A percentile compares a stretch with the other conserved stretches of the same genome.
Evolutionary conservation across 2,113 vertebrate genomes (phyloP).

Genomic region (Anarhynchus alexandrinus): DNA sequence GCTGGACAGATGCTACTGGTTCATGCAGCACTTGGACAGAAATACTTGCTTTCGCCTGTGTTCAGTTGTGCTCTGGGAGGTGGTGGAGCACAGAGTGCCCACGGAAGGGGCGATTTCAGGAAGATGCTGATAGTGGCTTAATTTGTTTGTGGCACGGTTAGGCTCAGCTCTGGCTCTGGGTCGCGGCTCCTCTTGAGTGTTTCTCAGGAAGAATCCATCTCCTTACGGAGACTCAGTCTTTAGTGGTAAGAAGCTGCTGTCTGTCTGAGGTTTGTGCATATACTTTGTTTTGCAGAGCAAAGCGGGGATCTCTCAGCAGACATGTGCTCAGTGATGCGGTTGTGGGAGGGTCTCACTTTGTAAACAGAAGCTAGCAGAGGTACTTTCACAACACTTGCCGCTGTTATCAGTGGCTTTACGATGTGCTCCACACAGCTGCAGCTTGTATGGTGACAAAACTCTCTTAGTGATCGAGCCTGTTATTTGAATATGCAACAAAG

Average conservation of each 20-base stretch:
- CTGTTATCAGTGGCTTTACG: neutral
- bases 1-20: neutral
- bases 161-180: neutral
- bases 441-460: neutral
- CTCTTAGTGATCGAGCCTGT: neutral
- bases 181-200: neutral
- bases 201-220: neutral
- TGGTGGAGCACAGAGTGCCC: neutral
- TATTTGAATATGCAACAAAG: neutral
- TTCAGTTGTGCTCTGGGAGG: neutral
- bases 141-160: neutral
- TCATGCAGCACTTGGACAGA: neutral
- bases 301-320: neutral
- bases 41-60: neutral
- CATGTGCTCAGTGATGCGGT: constrained; percentile 64
- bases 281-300: constrained; percentile 29
- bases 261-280: neutral
- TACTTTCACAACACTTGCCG: constrained; percentile 42
- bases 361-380: constrained; percentile 58
- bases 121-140: neutral
- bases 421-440: neutral
- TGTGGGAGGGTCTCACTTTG: constrained; percentile 65
- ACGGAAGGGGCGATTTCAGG: neutral
- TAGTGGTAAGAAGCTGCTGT: neutral
- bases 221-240: neutral